Evolutionary conservation across 2,888 invertebrate species (phyloP).

Genomic region (Ecliptopera silaceata): DNA sequence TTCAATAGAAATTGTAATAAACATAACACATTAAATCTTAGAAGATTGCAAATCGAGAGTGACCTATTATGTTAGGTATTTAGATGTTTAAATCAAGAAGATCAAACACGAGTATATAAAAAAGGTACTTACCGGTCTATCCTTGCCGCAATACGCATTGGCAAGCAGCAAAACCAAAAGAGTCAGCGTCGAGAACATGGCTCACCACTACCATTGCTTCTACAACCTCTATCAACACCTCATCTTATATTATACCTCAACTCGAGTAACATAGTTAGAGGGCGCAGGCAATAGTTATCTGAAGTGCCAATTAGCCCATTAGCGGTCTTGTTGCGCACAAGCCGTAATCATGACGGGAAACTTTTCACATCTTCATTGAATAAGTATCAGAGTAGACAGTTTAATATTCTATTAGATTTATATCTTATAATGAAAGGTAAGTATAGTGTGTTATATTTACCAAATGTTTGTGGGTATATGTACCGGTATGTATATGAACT

Average conservation of each 20-base stretch:
- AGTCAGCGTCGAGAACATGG: slow-evolving; percentile 62
- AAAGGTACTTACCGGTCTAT: slow-evolving; percentile 64
- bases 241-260: slow-evolving; percentile 24
- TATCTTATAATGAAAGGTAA: neutral
- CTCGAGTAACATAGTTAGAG: slow-evolving; percentile 43
- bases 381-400: slow-evolving; percentile 45
- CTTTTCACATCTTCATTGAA: slow-evolving; percentile 57
- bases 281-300: slow-evolving; percentile 44
- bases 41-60: neutral
- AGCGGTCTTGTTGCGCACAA: slow-evolving; percentile 53
- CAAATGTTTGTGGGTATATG: too few species aligned
- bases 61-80: neutral
- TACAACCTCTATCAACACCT: slow-evolving; percentile 23
- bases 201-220: slow-evolving; percentile 48
- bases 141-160: slow-evolving; percentile 54
- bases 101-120: neutral
- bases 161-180: slow-evolving; percentile 53
- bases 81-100: too few species aligned
- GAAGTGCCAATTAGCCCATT: slow-evolving; percentile 61
- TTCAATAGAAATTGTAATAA: too few species aligned
- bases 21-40: too few species aligned
- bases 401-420: neutral
- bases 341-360: slow-evolving; percentile 64
- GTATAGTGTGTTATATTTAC: too few species aligned
- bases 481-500: too few species aligned